These are phyloP conservation scores for Hippocampus comes DNA, from an alignment of 2,113 vertebrate species.

Conservation along the genomic window DNA sequence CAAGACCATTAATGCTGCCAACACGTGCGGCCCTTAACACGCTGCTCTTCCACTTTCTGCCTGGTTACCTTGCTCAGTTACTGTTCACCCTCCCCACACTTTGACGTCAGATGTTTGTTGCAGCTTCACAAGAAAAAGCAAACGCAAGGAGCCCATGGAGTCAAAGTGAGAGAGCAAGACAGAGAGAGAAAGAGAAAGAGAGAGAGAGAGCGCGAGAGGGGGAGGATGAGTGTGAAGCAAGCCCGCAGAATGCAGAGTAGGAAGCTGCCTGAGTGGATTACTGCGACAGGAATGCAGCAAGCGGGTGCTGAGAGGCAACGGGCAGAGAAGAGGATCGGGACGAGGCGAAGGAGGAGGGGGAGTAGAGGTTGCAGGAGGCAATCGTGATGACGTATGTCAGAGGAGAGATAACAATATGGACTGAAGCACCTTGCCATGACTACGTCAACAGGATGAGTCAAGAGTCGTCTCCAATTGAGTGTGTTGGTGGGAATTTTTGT, in stretches of 20 bases:
- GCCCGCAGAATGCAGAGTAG: slow-evolving; percentile 58
- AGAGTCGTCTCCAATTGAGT: not conserved
- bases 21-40: slow-evolving; percentile 27
- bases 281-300: slow-evolving; percentile 65
- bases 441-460: not conserved
- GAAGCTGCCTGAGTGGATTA: slow-evolving; percentile 56
- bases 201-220: not conserved
- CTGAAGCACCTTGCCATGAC: not conserved
- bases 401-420: slow-evolving; percentile 4
- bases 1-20: not conserved
- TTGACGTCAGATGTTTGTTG: slow-evolving; percentile 51
- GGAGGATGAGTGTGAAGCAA: slow-evolving; percentile 8
- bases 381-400: slow-evolving; percentile 23
- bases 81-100: slow-evolving; percentile 34
- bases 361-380: slow-evolving; percentile 18
- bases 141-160: not conserved
- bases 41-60: slow-evolving; percentile 37
- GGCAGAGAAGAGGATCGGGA: slow-evolving; percentile 5
- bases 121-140: slow-evolving; percentile 32
- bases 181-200: no score
- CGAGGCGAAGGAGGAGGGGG: not conserved
- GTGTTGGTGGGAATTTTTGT: not conserved
- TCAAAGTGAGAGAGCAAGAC: not conserved
- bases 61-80: slow-evolving; percentile 36
- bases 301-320: slow-evolving; percentile 23